Evolutionary conservation across 1,140 invertebrate species (phyloP).

Genomic region (Thalassaphorura encarpata): DNA sequence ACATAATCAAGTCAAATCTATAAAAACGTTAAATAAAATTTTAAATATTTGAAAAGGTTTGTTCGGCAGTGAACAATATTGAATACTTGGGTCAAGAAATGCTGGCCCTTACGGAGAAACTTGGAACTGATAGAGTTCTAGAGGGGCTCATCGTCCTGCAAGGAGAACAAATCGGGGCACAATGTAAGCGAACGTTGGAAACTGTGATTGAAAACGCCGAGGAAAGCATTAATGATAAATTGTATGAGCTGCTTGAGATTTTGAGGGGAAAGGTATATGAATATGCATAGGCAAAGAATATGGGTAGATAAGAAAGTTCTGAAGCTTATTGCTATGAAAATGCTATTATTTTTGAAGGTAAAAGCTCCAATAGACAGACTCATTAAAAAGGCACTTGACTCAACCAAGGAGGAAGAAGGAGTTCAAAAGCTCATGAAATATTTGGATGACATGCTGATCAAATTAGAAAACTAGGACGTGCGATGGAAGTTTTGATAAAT

Average conservation of each 20-base stretch:
- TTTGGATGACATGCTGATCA: slow-evolving; percentile 62
- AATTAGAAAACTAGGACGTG: slow-evolving; percentile 60
- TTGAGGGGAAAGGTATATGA: slow-evolving; percentile 58
- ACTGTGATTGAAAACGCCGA: slow-evolving; percentile 76
- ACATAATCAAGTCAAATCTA: background rate
- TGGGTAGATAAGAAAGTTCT: too few relatives aligned
- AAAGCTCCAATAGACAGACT: slow-evolving; percentile 58
- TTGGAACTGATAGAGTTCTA: slow-evolving; percentile 66
- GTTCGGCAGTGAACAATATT: slow-evolving; percentile 92
- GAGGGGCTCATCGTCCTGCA: slow-evolving; percentile 60
- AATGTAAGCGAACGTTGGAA: slow-evolving; percentile 64
- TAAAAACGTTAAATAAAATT: background rate
- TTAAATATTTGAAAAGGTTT: slow-evolving; percentile 51
- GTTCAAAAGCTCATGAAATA: slow-evolving; percentile 68
- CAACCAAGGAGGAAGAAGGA: slow-evolving; percentile 60
- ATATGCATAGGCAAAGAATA: too few relatives aligned
- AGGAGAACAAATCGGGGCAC: slow-evolving; percentile 61
- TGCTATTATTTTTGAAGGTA: slow-evolving; percentile 44
- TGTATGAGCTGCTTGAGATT: slow-evolving; percentile 65
- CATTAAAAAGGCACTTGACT: slow-evolving; percentile 66
- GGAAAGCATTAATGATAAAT: slow-evolving; percentile 77
- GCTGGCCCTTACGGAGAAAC: slow-evolving; percentile 65
- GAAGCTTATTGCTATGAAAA: too few relatives aligned
- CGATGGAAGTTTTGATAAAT: slow-evolving; percentile 68
- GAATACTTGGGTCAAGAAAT: slow-evolving; percentile 82